Evolutionary conservation across 2,888 invertebrate genomes (phyloP), one percentile per base, ranked within the genome.

Genomic region (Polyommatus iphigenia): DNA sequence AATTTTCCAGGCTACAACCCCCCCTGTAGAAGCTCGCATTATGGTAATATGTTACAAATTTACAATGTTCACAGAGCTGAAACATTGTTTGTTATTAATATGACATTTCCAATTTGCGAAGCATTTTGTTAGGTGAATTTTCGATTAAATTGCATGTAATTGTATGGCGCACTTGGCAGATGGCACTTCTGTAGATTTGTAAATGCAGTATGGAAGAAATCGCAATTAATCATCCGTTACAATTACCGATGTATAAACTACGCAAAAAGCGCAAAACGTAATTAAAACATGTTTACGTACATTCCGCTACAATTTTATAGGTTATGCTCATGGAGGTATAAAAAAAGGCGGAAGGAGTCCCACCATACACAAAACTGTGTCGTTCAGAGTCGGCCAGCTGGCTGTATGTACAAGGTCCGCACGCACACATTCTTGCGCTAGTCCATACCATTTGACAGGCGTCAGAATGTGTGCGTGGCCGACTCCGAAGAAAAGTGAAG

Each of bases 91-190:
- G 15, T 67, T 67, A 67, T 67, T 32, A 67, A 32, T 32, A 15
- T 32, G 67, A 32, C 15, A 67, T 67, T 32, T 29, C 13, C 8
- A 67, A 67, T 24, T 24, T 13, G 62, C 13, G 13, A 24, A 67
- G 15, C 18, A 67, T 67, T 67, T 32, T 67, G 5, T 29, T 50
- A 50, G 24, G 50, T 50, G 24, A 24, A 15, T 50, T 75, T 75
- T 29, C 54, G 3, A 24, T 50, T 29, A 50, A 73, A 8, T 29
- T 75, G 29, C 50, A 73, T 73, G 41, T 73, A 46, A 72, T 15
- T 46, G 73, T 75, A 29, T 75, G 75, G 75, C 75, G 75, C 75
- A 75, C 75, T 54, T 75, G 73, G 73, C 75, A 75, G 24, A 24
- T 29, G 15, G 20, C 24, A 41, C 41, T 7, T 73, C 5, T 15